These are phyloP conservation scores for Phragmatobia fuliginosa DNA, from an alignment of 2,888 invertebrate genomes.

Conservation along the genomic window DNA sequence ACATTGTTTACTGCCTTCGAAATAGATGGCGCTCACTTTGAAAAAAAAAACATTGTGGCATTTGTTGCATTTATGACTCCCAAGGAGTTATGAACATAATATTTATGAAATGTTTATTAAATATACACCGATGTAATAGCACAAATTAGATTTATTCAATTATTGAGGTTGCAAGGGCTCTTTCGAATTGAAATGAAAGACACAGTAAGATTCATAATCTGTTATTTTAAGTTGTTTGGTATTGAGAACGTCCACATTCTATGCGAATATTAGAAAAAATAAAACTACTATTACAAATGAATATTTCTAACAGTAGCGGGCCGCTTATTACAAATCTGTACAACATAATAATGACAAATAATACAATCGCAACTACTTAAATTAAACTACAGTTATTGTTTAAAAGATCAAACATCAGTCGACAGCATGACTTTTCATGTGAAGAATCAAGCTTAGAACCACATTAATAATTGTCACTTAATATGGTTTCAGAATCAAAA, in stretches of 20 bases:
- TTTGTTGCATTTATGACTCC: neutral
- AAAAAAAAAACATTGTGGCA: neutral
- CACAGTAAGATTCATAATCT: slow-evolving; percentile 42
- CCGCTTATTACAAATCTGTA: slow-evolving; percentile 40
- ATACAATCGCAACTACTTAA: slow-evolving; percentile 26
- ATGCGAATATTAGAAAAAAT: slow-evolving; percentile 29
- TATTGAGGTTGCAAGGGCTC: neutral
- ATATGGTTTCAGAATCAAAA: neutral
- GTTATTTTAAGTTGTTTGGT: slow-evolving; percentile 35
- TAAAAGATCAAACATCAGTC: slow-evolving; percentile 40
- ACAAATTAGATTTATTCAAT: neutral
- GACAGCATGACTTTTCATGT: slow-evolving; percentile 23
- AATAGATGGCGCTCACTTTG: slow-evolving; percentile 13
- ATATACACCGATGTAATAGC: neutral
- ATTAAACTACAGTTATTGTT: slow-evolving; percentile 36
- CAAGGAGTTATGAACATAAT: neutral
- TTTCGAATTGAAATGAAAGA: slow-evolving; percentile 2
- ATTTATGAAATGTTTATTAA: too few species aligned
- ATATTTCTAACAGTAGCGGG: slow-evolving; percentile 21
- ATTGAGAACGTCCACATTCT: slow-evolving; percentile 29
- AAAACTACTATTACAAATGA: slow-evolving; percentile 29
- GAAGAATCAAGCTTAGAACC: slow-evolving; percentile 1
- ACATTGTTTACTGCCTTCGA: neutral
- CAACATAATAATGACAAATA: slow-evolving; percentile 28
- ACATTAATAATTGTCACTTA: neutral